A percentile compares a stretch with the other conserved stretches of the same genome.
These are phyloP conservation scores for Erebia aethiops DNA, from an alignment of 2,888 invertebrate species.

Conservation along the genomic window DNA sequence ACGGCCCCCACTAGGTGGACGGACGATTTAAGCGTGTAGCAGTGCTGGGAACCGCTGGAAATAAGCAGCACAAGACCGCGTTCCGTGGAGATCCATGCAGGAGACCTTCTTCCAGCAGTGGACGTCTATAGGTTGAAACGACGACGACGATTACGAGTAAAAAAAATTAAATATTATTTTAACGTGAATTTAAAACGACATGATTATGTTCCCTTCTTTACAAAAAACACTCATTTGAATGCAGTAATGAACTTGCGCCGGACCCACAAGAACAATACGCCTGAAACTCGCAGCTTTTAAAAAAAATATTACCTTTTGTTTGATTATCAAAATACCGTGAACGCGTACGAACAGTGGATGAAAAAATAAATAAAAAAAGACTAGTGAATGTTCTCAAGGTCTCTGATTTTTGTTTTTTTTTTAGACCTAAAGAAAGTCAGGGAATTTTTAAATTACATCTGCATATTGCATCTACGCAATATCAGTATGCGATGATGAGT, in stretches of 20 bases:
- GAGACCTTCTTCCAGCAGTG: too few relatives aligned
- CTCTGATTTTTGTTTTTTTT: not conserved
- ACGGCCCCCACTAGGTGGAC: too few relatives aligned
- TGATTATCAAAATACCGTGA: conserved; percentile 10
- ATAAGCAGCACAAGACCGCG: too few relatives aligned
- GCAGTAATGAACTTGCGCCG: conserved; percentile 33
- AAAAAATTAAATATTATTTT: not conserved
- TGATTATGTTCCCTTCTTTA: conserved; percentile 21
- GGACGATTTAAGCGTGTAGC: too few relatives aligned
- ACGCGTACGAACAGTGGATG: conserved; percentile 1
- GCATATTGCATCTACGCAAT: too few relatives aligned
- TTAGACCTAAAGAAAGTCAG: too few relatives aligned
- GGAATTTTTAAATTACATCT: too few relatives aligned
- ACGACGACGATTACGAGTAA: too few relatives aligned
- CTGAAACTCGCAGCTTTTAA: conserved; percentile 17
- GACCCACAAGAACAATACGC: conserved; percentile 29
- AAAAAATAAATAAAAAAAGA: not conserved
- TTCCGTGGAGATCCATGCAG: too few relatives aligned
- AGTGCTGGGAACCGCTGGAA: too few relatives aligned
- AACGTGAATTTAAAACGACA: conserved; percentile 14
- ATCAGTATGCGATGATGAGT: too few relatives aligned
- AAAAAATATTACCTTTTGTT: not conserved
- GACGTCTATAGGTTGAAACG: too few relatives aligned
- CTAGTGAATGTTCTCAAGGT: not conserved
- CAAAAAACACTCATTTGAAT: conserved; percentile 24